Evolutionary conservation across 2,888 invertebrate genomes (phyloP).

Genomic region (Choreutis nemorana): DNA sequence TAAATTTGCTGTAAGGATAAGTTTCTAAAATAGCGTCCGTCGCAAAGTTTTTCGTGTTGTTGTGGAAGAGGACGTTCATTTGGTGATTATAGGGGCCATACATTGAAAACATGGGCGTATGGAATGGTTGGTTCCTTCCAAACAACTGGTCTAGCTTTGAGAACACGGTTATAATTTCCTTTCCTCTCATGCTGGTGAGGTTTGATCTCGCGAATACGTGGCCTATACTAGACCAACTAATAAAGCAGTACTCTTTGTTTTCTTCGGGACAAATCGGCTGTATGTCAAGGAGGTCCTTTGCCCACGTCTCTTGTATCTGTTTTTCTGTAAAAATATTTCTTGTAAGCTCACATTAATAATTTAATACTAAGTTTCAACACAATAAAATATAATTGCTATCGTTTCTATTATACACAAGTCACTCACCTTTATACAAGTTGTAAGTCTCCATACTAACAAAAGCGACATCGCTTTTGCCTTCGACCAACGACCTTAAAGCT

Average conservation of each 20-base stretch:
- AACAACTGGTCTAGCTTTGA: slow-evolving; percentile 75
- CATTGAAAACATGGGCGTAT: slow-evolving; percentile 72
- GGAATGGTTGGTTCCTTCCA: slow-evolving; percentile 65
- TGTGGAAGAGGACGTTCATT: slow-evolving; percentile 72
- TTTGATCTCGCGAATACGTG: slow-evolving; percentile 71
- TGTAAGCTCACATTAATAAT: background rate
- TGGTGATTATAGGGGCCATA: slow-evolving; percentile 73
- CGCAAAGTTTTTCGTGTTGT: slow-evolving; percentile 48
- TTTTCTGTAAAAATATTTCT: slow-evolving; percentile 18
- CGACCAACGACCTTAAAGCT: slow-evolving; percentile 72
- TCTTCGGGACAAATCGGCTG: slow-evolving; percentile 67
- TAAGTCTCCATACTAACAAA: slow-evolving; percentile 73
- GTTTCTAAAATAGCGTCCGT: slow-evolving; percentile 28
- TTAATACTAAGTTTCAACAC: background rate
- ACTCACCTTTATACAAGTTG: slow-evolving; percentile 67
- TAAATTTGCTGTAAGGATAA: slow-evolving; percentile 40
- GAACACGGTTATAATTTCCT: slow-evolving; percentile 76
- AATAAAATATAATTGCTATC: background rate
- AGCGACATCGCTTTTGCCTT: slow-evolving; percentile 78
- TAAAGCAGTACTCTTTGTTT: slow-evolving; percentile 60
- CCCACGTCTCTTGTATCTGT: slow-evolving; percentile 53
- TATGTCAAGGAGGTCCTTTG: slow-evolving; percentile 36
- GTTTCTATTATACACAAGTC: slow-evolving; percentile 5
- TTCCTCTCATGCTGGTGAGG: slow-evolving; percentile 58
- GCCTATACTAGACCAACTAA: slow-evolving; percentile 74